Evolutionary conservation across 2,113 vertebrate species (phyloP).

Genomic region (Ictidomys tridecemlineatus): DNA sequence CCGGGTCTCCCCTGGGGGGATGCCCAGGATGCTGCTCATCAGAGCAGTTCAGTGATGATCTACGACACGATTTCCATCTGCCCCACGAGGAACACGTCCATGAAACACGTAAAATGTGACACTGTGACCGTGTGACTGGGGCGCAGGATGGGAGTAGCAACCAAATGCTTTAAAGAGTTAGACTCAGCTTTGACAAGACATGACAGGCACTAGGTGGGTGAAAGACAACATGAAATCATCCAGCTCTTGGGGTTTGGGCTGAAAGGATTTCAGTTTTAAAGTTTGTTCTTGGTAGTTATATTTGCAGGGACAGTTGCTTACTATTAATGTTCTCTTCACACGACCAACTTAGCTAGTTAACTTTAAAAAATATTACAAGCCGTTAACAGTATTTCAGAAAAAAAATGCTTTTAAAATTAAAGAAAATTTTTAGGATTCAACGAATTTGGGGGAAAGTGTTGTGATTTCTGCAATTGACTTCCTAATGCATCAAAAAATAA

Average conservation of each 20-base stretch:
- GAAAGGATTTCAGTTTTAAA: neutral
- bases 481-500: neutral
- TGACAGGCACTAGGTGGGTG: neutral
- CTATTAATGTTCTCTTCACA: neutral
- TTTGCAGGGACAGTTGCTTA: neutral
- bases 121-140: neutral
- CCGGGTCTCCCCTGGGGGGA: neutral
- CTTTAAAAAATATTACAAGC: neutral
- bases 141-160: neutral
- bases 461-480: neutral
- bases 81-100: neutral
- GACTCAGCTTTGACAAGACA: neutral
- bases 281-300: neutral
- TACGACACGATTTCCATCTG: neutral
- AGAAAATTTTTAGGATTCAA: neutral
- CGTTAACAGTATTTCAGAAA: neutral
- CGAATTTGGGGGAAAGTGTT: neutral
- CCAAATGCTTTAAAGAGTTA: neutral
- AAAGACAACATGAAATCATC: neutral
- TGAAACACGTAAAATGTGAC: neutral
- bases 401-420: neutral
- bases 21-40: neutral
- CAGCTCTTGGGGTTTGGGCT: neutral
- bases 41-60: neutral
- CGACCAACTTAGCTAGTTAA: neutral